Percentiles rank a stretch among this genome's conserved stretches.
These are phyloP conservation scores for Cenopis cana DNA, from an alignment of 2,888 invertebrate species.

Conservation along the genomic window DNA sequence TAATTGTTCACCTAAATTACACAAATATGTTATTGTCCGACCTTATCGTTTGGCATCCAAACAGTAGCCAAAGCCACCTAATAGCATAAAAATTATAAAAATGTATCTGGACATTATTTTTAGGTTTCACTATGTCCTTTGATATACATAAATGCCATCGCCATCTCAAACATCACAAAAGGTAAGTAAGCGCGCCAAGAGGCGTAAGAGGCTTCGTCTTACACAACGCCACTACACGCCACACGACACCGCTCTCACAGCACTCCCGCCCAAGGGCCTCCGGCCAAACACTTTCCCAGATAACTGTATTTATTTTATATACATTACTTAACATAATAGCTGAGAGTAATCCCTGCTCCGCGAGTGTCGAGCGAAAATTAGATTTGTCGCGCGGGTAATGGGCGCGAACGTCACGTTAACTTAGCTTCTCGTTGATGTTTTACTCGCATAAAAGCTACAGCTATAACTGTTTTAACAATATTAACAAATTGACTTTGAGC, in stretches of 20 bases:
- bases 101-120: background rate
- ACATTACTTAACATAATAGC: constrained; percentile 25
- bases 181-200: constrained; percentile 20
- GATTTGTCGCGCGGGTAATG: constrained; percentile 40
- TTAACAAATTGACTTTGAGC: background rate
- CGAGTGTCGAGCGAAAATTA: constrained; percentile 32
- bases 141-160: background rate
- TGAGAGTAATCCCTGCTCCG: constrained; percentile 29
- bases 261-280: background rate
- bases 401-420: constrained; percentile 36
- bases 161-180: constrained; percentile 24
- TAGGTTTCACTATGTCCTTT: background rate
- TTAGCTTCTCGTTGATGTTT: constrained; percentile 28
- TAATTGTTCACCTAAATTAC: too few relatives aligned
- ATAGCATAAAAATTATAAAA: too few relatives aligned
- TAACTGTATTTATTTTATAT: constrained; percentile 14
- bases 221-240: constrained; percentile 19
- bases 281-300: constrained; percentile 9
- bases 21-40: too few relatives aligned
- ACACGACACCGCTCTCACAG: constrained; percentile 22
- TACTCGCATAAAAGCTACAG: constrained; percentile 16
- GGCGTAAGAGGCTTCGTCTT: constrained; percentile 26
- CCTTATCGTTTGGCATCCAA: too few relatives aligned
- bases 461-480: background rate
- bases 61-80: too few relatives aligned